Evolutionary conservation across 64 coral and sea anemone species (phyloP).

Genomic region (Dendronephthya gigantea): DNA sequence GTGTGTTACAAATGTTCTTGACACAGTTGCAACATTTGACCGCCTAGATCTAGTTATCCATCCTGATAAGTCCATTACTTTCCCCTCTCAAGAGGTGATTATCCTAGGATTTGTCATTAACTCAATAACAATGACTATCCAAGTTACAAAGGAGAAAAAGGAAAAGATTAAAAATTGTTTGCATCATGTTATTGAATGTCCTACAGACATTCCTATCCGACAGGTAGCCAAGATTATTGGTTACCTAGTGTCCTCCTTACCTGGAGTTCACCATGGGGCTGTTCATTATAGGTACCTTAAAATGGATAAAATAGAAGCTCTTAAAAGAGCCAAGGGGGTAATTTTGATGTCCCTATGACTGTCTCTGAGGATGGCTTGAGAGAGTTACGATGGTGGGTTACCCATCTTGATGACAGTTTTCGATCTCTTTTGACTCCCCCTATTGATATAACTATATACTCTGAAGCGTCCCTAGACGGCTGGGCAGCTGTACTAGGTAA

Average conservation of each 20-base stretch:
- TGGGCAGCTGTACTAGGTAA: slow-evolving; percentile 38
- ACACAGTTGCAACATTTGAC: slow-evolving; percentile 21
- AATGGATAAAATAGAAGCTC: slow-evolving; percentile 27
- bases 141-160: slow-evolving; percentile 40
- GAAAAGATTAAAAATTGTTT: slow-evolving; percentile 24
- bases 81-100: no score
- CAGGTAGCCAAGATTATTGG: slow-evolving; percentile 41
- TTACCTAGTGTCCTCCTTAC: slow-evolving; percentile 18
- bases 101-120: no score
- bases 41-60: slow-evolving; percentile 24
- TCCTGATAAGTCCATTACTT: no score
- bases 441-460: no score
- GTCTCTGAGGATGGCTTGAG: slow-evolving; percentile 16
- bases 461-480: slow-evolving; percentile 35
- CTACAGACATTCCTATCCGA: no score
- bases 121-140: no score
- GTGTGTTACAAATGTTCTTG: slow-evolving; percentile 36
- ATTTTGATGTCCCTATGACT: slow-evolving; percentile 32
- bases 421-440: slow-evolving; percentile 22
- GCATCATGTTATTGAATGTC: neutral
- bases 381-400: slow-evolving; percentile 40
- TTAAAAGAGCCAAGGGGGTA: slow-evolving; percentile 23
- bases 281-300: slow-evolving; percentile 44
- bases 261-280: no score
- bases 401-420: slow-evolving; percentile 19